Base-by-base conservation (phyloP, 2,797 vertebrate genomes). In the Pelobates cultripes region DNA sequence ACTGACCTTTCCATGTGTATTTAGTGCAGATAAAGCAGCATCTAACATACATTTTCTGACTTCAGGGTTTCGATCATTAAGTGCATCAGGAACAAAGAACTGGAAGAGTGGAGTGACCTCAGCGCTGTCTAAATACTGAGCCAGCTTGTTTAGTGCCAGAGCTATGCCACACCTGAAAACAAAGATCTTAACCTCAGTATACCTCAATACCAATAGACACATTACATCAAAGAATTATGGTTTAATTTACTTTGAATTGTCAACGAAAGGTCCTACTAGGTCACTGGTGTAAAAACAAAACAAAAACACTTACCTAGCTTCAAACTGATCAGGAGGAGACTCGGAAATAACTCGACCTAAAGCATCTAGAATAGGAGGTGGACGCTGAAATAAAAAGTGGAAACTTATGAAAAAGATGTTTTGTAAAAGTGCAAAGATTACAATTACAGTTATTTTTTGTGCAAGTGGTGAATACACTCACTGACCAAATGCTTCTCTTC, bases 31-130 rank as follows among this genome's bases (percentile, higher is more conserved):
- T 7, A 99, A 95, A 0, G 98, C 97, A 0, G 97, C 97, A 3
- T 99, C 97, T 85, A 99, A 89, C 98, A 99, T 99, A 88, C 96
- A 97, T 86, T 97, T 97, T 4, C 96, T 96, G 86, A 99, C 98
- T 45, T 99, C 97, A 0, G 95, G 57, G 84, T 96, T 95, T 7
- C 98, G 95, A 88, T 99, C 98, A 0, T 99, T 99, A 85, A 99
- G 96, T 15, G 98, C 97, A 14, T 99, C 97, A 0, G 98, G 98
- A 15, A 99, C 98, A 67, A 99, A 99, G 91, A 99, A 99, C 85
- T 97, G 95, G 82, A 99, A 99, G 75, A 99, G 96, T 0, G 97
- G 98, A 47, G 97, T 98, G 89, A 99, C 96, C 93, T 98, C 95
- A 77, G 94, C 92, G 77, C 96, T 95, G 40, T 95, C 93, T 90